These are phyloP conservation scores for Jacana jacana DNA, from an alignment of 2,113 vertebrate genomes.

Conservation along the genomic window DNA sequence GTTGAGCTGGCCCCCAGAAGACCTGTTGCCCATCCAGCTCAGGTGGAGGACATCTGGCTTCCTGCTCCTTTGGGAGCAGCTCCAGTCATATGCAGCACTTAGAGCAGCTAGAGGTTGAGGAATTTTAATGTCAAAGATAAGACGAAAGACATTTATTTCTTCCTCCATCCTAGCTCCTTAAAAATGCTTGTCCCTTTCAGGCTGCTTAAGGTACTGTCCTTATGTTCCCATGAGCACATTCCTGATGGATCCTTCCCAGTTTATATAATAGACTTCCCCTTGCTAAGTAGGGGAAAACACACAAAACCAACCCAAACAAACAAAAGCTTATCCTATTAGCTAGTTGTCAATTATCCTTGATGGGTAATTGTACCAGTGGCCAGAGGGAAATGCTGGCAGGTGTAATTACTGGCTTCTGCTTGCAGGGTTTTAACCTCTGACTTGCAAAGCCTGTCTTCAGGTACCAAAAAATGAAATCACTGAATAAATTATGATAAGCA, in stretches of 20 bases:
- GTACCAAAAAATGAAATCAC: neutral
- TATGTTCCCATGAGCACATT: neutral
- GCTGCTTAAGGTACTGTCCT: neutral
- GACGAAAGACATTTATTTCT: neutral
- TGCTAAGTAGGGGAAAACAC: neutral
- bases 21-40: neutral
- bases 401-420: slow-evolving; percentile 56
- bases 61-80: neutral
- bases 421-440: slow-evolving; percentile 32
- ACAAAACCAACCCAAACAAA: neutral
- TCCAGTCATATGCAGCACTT: neutral
- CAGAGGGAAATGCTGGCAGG: slow-evolving; percentile 39
- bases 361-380: neutral
- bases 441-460: neutral
- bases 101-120: neutral
- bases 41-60: slow-evolving; percentile 10
- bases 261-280: neutral
- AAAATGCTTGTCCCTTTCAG: neutral
- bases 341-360: slow-evolving; percentile 42
- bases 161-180: neutral
- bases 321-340: slow-evolving; percentile 36
- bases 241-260: neutral
- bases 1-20: neutral
- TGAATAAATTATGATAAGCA: slow-evolving; percentile 7
- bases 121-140: neutral